These are phyloP conservation scores for Botia almorhae DNA, from an alignment of 2,797 vertebrate species.

Conservation along the genomic window DNA sequence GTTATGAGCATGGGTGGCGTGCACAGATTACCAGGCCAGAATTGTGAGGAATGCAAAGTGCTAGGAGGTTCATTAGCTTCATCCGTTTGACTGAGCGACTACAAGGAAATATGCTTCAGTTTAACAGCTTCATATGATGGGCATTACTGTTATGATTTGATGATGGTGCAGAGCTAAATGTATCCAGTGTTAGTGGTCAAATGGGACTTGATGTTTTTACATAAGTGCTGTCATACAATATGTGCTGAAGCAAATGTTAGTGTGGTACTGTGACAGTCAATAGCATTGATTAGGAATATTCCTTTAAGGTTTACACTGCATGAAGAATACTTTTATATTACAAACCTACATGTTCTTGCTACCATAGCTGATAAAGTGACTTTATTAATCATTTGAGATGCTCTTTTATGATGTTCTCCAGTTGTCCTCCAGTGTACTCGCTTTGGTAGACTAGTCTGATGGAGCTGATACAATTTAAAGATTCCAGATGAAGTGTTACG, in stretches of 20 bases:
- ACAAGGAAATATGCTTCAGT: conserved; percentile 46
- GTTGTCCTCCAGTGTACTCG: not conserved
- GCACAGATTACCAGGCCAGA: conserved; percentile 64
- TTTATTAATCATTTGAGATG: conserved; percentile 28
- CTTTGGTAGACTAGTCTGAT: not conserved
- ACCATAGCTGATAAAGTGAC: not conserved
- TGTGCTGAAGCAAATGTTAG: not conserved
- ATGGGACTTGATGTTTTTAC: not conserved
- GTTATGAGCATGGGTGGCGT: conserved; percentile 57
- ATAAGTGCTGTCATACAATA: not conserved
- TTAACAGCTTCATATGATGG: conserved; percentile 41
- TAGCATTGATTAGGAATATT: not conserved
- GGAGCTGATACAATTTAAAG: conserved; percentile 17
- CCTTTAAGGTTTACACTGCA: too few relatives aligned
- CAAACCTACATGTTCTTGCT: not conserved
- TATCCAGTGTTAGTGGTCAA: conserved; percentile 10
- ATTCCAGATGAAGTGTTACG: conserved; percentile 35
- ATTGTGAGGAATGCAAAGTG: conserved; percentile 52
- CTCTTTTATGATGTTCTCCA: not conserved
- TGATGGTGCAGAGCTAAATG: conserved; percentile 33
- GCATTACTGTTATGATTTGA: conserved; percentile 35
- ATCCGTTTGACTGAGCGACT: conserved; percentile 23
- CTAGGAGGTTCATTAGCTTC: conserved; percentile 44
- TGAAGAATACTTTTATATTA: not conserved
- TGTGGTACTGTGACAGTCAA: not conserved